Base-by-base conservation (phyloP, 37 sponge, comb jelly and placozoan genomes). In the Spongilla lacustris region DNA sequence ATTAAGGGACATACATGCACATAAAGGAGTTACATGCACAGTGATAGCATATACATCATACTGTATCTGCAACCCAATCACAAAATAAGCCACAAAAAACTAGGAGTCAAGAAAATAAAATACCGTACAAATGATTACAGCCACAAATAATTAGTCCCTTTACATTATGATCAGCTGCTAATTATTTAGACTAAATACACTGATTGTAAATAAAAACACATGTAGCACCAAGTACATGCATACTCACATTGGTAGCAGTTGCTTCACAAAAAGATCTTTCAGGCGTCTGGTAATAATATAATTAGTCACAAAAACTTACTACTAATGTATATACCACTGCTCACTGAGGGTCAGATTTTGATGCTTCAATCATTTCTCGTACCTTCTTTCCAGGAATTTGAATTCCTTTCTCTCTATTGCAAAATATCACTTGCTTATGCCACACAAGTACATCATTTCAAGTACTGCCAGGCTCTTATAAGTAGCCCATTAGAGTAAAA, bases 161-260 rank as follows among this genome's bases (percentile, higher is more conserved):
- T n/a, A n/a, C n/a, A n/a, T n/a, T n/a, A n/a, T n/a, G n/a, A n/a
- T n/a, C n/a, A n/a, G n/a, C n/a, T n/a, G n/a, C n/a, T n/a, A n/a
- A n/a, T n/a, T n/a, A n/a, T n/a, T n/a, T n/a, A n/a, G n/a, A n/a
- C n/a, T n/a, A n/a, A n/a, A n/a, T n/a, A n/a, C n/a, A n/a, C n/a
- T n/a, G n/a, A n/a, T n/a, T n/a, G n/a, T n/a, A n/a, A n/a, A n/a
- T 41, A 9, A 9, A 3, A 41, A 6, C 41, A 3, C 6, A 41
- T 6, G 6, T 6, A 41, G 6, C 41, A 41, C 3, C 41, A 41
- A 41, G 41, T 41, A 41, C 41, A 41, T 41, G 41, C 6, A 41
- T 41, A 71, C 73, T 81, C 69, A 90, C 94, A 66, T 90, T 38
- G 91, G 91, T 17, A 93, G 50, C n/a, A 93, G 72, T 35, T 87